These are phyloP conservation scores for Nycticryphes semicollaris DNA, from an alignment of 2,113 vertebrate species.

Conservation along the genomic window DNA sequence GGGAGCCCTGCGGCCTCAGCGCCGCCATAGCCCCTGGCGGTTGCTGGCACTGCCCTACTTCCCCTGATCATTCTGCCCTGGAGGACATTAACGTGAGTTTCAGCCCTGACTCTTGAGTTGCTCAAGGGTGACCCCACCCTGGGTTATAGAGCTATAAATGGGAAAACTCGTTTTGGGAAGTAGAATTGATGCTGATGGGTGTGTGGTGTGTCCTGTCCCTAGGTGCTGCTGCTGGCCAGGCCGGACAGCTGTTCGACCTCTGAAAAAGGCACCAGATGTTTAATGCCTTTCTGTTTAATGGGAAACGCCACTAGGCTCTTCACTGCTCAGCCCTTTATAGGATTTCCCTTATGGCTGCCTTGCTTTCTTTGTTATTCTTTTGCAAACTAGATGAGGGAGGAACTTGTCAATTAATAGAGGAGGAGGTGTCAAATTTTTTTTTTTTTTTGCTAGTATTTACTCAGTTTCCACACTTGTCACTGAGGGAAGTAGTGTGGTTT, in stretches of 20 bases:
- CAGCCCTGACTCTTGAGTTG: neutral
- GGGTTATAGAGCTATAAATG: rapidly evolving
- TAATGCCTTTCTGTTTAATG: neutral
- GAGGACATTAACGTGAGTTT: neutral
- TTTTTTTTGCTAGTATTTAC: constrained; percentile 5
- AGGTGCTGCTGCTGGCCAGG: neutral
- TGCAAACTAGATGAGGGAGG: neutral
- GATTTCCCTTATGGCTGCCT: neutral
- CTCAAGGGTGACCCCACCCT: neutral
- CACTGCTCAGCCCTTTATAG: neutral
- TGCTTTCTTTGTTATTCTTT: neutral
- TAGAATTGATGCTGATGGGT: neutral
- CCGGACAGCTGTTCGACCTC: neutral
- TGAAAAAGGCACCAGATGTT: neutral
- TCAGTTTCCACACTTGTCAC: neutral
- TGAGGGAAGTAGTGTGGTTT: neutral
- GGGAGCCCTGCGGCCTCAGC: neutral
- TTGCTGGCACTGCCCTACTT: rapidly evolving
- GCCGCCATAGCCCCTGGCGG: rapidly evolving
- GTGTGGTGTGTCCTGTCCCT: neutral
- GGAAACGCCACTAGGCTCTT: neutral
- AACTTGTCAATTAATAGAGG: constrained; percentile 31
- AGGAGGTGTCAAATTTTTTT: neutral
- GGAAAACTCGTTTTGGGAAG: rapidly evolving
- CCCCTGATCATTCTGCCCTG: neutral